Conservation (phyloP, 2,113 vertebrate genomes). For the Neodontobutis hainanensis region DNA sequence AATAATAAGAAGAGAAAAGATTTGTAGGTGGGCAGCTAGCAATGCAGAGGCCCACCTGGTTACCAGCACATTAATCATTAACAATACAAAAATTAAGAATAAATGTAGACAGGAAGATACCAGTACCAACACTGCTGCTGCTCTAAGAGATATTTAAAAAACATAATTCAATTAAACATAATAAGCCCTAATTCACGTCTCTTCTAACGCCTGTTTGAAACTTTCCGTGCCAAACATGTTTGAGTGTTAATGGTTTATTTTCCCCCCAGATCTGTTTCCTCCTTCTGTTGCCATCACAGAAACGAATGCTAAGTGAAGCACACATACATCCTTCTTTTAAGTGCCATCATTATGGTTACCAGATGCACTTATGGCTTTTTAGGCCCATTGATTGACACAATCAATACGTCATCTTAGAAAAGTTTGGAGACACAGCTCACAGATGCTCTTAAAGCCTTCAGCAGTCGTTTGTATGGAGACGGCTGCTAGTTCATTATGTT, state of each 20-base stretch:
- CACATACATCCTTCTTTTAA: conserved; percentile 71
- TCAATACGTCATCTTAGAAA: conserved; percentile 77
- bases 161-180: background rate
- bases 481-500: conserved; percentile 67
- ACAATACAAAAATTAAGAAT: conserved; percentile 50
- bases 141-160: background rate
- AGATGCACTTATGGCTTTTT: conserved; percentile 78
- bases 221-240: background rate
- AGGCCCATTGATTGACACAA: conserved; percentile 78
- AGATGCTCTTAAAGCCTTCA: conserved; percentile 67
- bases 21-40: conserved; percentile 51
- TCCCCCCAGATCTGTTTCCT: conserved; percentile 30
- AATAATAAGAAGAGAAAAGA: too few relatives aligned
- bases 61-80: conserved; percentile 76
- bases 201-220: background rate
- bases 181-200: background rate
- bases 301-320: conserved; percentile 64
- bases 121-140: conserved; percentile 45
- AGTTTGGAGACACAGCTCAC: conserved; percentile 71
- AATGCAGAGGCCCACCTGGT: conserved; percentile 58
- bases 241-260: background rate
- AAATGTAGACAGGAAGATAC: conserved; percentile 42
- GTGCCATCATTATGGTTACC: conserved; percentile 77
- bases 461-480: conserved; percentile 67
- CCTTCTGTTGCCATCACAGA: conserved; percentile 42